Evolutionary conservation across 2,797 vertebrate genomes (phyloP), one percentile per base, ranked within the genome.

Genomic region (Gallirallus australis): DNA sequence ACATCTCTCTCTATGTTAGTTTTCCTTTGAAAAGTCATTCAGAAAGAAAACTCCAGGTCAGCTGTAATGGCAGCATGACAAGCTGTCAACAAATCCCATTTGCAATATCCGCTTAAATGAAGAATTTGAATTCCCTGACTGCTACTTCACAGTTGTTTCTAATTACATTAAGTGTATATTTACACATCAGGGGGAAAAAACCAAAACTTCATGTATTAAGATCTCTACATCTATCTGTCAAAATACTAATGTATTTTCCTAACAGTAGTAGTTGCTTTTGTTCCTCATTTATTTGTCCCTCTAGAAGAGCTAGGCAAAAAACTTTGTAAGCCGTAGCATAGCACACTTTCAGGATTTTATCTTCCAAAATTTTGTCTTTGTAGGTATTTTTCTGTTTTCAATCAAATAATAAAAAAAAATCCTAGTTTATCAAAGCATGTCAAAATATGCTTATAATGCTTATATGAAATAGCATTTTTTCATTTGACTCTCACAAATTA

Each of bases 161-260:
- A 94, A 96, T 95, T 92, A 91, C 39, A 84, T 84, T 93, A 89
- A 91, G 39, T 84, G 53, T 11, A 61, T 86, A 95, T 94, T 94
- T 94, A 93, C 66, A 93, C 70, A 90, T 89, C 28, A 53, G 78
- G 87, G 76, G 69, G 4, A 65, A 89, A 87, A 83, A 69, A 2
- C 19, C 17, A 8, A 50, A 57, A 93, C 39, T 76, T 86, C 2
- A 2, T 35, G 11, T 83, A 87, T 83, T 83, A 83, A 86, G 50
- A 88, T 81, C 84, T 86, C 48, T 39, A 78, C 60, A 77, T 77
- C 70, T 92, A 89, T 80, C 77, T 90, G 75, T 94, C 94, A 93
- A 89, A 94, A 93, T n/a, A 89, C 39, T 86, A 85, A 83, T 35
- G 48, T 37, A 64, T 89, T 94, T 96, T 88, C 48, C 60, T 89